Evolutionary conservation across 2,797 vertebrate species (phyloP).

Genomic region (Alfaro cultratus): DNA sequence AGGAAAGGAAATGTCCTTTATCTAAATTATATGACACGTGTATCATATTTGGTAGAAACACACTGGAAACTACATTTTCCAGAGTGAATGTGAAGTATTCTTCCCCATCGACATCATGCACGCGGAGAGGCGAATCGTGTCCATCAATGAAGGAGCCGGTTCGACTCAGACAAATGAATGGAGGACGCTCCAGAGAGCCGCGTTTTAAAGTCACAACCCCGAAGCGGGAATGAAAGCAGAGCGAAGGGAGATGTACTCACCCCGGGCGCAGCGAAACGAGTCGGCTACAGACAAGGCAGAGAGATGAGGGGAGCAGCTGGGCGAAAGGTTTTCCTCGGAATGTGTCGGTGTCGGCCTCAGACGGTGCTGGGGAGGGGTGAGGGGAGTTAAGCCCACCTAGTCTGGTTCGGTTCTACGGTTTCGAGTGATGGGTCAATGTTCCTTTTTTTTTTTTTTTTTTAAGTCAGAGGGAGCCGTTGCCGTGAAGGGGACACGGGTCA

Average conservation of each 20-base stretch:
- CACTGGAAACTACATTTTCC: slow-evolving; percentile 14
- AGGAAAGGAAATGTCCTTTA: background rate
- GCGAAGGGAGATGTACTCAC: slow-evolving; percentile 59
- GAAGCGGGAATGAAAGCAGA: background rate
- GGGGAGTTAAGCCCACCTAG: slow-evolving; percentile 35
- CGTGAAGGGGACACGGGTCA: slow-evolving; percentile 28
- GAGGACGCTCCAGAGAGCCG: slow-evolving; percentile 3
- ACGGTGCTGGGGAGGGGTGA: background rate
- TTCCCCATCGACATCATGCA: slow-evolving; percentile 16
- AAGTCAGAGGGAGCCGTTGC: slow-evolving; percentile 13
- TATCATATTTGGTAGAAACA: background rate
- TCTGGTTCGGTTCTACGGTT: slow-evolving; percentile 15
- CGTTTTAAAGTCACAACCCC: background rate
- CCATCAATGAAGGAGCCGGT: slow-evolving; percentile 34
- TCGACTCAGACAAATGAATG: slow-evolving; percentile 2
- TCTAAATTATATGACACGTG: background rate
- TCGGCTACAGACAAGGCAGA: slow-evolving; percentile 44
- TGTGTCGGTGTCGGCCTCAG: slow-evolving; percentile 14
- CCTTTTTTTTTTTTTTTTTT: background rate
- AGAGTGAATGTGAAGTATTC: slow-evolving; percentile 21
- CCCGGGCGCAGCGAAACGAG: slow-evolving; percentile 54
- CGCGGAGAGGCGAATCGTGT: slow-evolving; percentile 2
- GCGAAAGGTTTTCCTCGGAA: slow-evolving; percentile 31
- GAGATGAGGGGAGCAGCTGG: slow-evolving; percentile 48
- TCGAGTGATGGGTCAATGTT: slow-evolving; percentile 4